These are phyloP conservation scores for Seira sanloemensis DNA, from an alignment of 2,888 invertebrate species.

Conservation along the genomic window DNA sequence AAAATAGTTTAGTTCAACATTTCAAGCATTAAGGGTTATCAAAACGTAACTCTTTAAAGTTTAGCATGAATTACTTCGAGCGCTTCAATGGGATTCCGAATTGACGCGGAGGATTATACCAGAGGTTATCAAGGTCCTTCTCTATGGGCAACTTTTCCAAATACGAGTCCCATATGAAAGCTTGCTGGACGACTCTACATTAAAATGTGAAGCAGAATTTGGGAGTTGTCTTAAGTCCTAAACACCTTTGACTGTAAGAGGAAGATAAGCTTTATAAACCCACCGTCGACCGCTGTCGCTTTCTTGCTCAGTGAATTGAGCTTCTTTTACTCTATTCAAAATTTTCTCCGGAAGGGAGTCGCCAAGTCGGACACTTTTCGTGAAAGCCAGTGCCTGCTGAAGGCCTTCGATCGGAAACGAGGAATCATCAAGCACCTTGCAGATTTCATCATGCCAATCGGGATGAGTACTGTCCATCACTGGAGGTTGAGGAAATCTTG, in stretches of 20 bases:
- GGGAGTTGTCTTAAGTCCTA: not conserved
- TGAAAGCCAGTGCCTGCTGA: conserved; percentile 75
- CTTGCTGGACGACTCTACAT: conserved; percentile 75
- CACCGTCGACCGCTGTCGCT: conserved; percentile 67
- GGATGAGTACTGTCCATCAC: conserved; percentile 65
- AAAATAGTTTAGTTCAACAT: conserved; percentile 13
- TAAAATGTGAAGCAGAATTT: not conserved
- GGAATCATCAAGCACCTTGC: conserved; percentile 65
- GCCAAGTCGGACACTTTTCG: conserved; percentile 75
- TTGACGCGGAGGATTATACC: conserved; percentile 83
- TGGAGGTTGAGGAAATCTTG: conserved; percentile 66
- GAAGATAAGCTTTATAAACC: not conserved
- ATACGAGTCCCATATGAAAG: conserved; percentile 82
- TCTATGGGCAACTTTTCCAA: conserved; percentile 86
- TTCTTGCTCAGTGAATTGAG: conserved; percentile 67
- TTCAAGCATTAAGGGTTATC: not conserved
- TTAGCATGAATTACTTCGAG: conserved; percentile 80
- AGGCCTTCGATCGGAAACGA: conserved; percentile 74
- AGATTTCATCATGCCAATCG: conserved; percentile 74
- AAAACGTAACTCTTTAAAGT: not conserved
- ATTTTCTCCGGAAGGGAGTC: conserved; percentile 74
- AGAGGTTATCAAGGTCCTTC: conserved; percentile 83
- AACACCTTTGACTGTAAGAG: not conserved
- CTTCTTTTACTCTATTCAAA: conserved; percentile 62
- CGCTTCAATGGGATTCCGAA: conserved; percentile 85